Evolutionary conservation across 2,113 vertebrate species (phyloP).

Genomic region (human (Homo sapiens)): DNA sequence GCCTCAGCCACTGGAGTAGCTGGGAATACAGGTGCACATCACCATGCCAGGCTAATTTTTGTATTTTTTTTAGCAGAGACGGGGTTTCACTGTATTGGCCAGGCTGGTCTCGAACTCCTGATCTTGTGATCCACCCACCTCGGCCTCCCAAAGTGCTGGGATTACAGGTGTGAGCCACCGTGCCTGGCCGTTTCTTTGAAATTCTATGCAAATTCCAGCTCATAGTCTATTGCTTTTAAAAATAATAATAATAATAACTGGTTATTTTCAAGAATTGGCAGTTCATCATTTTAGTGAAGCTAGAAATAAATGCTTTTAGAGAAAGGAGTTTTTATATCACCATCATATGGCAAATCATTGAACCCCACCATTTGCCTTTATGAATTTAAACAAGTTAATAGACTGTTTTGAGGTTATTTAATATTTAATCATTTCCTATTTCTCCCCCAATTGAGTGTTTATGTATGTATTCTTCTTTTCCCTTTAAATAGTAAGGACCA

Average conservation of each 20-base stretch:
- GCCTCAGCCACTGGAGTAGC: too few relatives aligned
- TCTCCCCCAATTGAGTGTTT: not conserved
- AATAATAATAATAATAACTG: not conserved
- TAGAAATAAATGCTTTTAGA: not conserved
- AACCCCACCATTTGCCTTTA: not conserved
- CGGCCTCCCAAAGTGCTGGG: too few relatives aligned
- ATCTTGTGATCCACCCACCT: too few relatives aligned
- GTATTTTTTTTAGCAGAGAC: too few relatives aligned
- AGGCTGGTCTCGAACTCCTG: too few relatives aligned
- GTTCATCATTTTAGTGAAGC: slow-evolving; percentile 39
- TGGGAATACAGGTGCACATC: too few relatives aligned
- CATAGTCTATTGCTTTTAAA: not conserved
- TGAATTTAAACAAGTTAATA: slow-evolving; percentile 19
- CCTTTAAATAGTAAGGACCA: not conserved
- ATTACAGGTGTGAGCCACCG: too few relatives aligned
- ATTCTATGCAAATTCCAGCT: slow-evolving; percentile 50
- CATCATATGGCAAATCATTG: not conserved
- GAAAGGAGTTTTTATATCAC: not conserved
- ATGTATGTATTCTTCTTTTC: not conserved
- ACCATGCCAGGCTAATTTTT: too few relatives aligned
- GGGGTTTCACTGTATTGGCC: too few relatives aligned
- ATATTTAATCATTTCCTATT: slow-evolving; percentile 17
- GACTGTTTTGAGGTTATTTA: not conserved
- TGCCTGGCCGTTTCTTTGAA: slow-evolving; percentile 11
- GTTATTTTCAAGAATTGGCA: slow-evolving; percentile 53